Percentiles rank a stretch among this genome's conserved stretches.
Evolutionary conservation across 1,140 invertebrate genomes (phyloP).

Genomic region (Pantala flavescens): DNA sequence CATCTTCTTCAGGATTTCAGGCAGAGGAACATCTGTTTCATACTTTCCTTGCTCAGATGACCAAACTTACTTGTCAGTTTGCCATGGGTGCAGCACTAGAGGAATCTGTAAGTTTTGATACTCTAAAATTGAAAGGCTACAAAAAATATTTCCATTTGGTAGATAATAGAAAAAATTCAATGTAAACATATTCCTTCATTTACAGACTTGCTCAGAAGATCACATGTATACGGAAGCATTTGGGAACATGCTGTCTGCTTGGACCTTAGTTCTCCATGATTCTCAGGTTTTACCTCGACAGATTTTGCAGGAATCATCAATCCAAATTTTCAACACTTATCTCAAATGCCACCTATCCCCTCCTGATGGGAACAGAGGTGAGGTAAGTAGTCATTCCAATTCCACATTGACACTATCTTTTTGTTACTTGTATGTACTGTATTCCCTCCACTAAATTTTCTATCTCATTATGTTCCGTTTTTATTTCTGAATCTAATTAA

Average conservation of each 20-base stretch:
- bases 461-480: too few species aligned
- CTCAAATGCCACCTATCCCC: conserved; percentile 69
- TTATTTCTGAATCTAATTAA: too few species aligned
- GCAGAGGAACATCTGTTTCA: conserved; percentile 37
- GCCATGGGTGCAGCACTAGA: conserved; percentile 60
- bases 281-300: conserved; percentile 41
- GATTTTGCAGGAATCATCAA: conserved; percentile 39
- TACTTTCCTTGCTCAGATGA: conserved; percentile 50
- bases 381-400: conserved; percentile 31
- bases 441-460: too few species aligned
- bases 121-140: conserved; percentile 13
- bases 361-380: conserved; percentile 61
- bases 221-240: conserved; percentile 65
- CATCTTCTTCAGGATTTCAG: background rate
- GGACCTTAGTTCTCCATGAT: conserved; percentile 56
- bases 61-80: conserved; percentile 61
- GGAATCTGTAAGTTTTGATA: conserved; percentile 49
- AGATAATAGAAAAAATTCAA: background rate
- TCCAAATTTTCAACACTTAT: conserved; percentile 66
- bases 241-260: conserved; percentile 69
- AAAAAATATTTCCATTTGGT: background rate
- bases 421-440: background rate
- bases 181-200: conserved; percentile 11
- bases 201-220: conserved; percentile 46
- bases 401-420: too few species aligned